phyloP scores from a whole-genome alignment of 64 coral and sea anemone species.

The Platygyra sinensis region DNA sequence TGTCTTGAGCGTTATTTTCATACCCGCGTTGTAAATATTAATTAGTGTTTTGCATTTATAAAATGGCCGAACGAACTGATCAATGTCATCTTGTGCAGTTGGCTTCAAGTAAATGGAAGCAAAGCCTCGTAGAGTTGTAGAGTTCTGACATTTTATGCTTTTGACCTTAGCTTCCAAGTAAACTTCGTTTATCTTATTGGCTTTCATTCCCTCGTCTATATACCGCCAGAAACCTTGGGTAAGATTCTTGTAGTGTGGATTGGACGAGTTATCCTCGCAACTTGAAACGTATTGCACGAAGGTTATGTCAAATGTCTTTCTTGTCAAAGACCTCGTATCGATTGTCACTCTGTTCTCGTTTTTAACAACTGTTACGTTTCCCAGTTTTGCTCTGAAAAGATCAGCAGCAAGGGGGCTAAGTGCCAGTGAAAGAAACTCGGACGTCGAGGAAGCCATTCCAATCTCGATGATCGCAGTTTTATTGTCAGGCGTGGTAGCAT shows the following conservation, averaged over 20 bases:
- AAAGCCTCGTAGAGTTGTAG: not conserved
- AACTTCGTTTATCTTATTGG: not conserved
- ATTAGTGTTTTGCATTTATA: not conserved
- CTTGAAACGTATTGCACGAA: constrained; percentile 11
- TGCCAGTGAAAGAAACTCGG: not conserved
- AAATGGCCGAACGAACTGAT: not conserved
- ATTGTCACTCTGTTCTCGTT: not conserved
- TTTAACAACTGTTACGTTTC: not conserved
- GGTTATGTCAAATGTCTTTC: constrained; percentile 16
- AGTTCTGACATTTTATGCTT: not conserved
- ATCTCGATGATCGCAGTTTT: constrained; percentile 6
- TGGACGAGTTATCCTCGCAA: not conserved
- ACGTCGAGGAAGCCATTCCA: constrained; percentile 4
- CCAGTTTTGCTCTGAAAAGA: not conserved
- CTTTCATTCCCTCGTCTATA: not conserved
- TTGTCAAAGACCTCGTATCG: constrained; percentile 8
- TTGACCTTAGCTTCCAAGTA: constrained; percentile 14
- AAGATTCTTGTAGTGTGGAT: constrained; percentile 13
- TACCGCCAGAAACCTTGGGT: not conserved
- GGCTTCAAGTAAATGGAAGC: constrained; percentile 6
- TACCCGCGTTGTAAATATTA: not conserved
- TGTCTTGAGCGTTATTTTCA: not conserved
- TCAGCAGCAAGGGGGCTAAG: not conserved
- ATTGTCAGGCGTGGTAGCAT: not conserved
- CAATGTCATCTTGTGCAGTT: constrained; percentile 1